A percentile compares a stretch with the other conserved stretches of the same genome.
Conservation (phyloP, 2,113 vertebrate genomes). For the Eupsittula cactorum region DNA sequence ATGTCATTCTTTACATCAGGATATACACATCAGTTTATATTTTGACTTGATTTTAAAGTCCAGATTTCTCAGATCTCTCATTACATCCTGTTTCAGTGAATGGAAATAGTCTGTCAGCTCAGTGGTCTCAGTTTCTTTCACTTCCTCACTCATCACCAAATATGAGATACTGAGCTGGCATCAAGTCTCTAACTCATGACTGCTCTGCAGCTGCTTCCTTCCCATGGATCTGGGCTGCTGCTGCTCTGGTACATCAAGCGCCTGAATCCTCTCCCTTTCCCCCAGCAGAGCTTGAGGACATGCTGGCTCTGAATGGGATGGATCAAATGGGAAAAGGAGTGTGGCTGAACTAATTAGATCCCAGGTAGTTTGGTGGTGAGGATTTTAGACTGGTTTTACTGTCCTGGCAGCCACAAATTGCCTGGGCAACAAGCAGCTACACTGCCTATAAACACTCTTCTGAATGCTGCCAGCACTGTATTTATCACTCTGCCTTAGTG, state of each 20-base stretch:
- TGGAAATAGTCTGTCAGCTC: not conserved
- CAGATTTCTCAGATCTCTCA: conserved; percentile 28
- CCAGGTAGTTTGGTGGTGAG: not conserved
- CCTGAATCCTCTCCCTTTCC: not conserved
- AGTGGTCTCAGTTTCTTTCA: conserved; percentile 10
- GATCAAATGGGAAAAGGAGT: not conserved
- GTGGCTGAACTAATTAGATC: not conserved
- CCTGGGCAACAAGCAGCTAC: not conserved
- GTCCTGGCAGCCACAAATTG: not conserved
- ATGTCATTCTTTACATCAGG: conserved; percentile 31
- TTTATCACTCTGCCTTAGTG: not conserved
- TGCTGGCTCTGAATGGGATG: not conserved
- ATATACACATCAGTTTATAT: conserved; percentile 10
- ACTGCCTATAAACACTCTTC: not conserved
- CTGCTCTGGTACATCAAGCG: rapidly evolving
- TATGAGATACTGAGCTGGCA: not conserved
- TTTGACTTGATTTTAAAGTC: conserved; percentile 22
- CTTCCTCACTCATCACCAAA: conserved; percentile 13
- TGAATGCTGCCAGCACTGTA: not conserved
- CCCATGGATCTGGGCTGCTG: not conserved
- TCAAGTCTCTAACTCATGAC: not conserved
- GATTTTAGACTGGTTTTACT: not conserved
- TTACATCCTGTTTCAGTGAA: not conserved
- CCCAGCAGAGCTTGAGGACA: not conserved
- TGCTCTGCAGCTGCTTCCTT: conserved; percentile 9